phyloP scores from a whole-genome alignment of 2,113 vertebrate species.

The Empidonax traillii region DNA sequence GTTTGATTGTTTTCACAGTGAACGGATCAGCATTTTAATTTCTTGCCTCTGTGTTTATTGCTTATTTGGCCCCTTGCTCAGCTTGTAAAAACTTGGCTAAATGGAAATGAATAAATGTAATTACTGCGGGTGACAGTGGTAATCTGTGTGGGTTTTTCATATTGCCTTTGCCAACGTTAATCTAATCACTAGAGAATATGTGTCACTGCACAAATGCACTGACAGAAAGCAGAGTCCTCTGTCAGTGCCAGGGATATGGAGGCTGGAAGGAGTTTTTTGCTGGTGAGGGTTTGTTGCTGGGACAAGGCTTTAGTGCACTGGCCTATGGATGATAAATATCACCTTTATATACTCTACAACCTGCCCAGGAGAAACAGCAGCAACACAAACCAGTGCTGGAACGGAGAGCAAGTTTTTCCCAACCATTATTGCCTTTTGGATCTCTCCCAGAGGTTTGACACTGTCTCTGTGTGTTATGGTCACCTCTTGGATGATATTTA shows the following conservation, averaged over 20 bases:
- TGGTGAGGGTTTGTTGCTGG: background rate
- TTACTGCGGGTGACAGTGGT: constrained; percentile 87
- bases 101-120: constrained; percentile 94
- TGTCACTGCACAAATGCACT: constrained; percentile 79
- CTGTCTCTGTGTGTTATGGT: background rate
- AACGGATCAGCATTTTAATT: constrained; percentile 92
- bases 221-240: constrained; percentile 80
- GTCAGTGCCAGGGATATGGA: constrained; percentile 58
- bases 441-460: background rate
- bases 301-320: background rate
- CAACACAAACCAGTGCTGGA: background rate
- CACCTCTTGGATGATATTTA: background rate
- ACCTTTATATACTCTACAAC: background rate
- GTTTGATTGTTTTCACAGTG: constrained; percentile 90
- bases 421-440: background rate
- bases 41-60: constrained; percentile 89
- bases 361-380: background rate
- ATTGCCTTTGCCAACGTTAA: constrained; percentile 85
- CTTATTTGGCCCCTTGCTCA: constrained; percentile 86
- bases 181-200: constrained; percentile 84
- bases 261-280: constrained; percentile 20
- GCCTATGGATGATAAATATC: background rate
- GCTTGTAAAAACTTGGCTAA: constrained; percentile 89
- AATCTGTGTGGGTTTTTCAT: constrained; percentile 86
- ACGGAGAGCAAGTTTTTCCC: background rate